Conservation (phyloP, 64 coral and sea anemone species). For the Trachythela sp. region DNA sequence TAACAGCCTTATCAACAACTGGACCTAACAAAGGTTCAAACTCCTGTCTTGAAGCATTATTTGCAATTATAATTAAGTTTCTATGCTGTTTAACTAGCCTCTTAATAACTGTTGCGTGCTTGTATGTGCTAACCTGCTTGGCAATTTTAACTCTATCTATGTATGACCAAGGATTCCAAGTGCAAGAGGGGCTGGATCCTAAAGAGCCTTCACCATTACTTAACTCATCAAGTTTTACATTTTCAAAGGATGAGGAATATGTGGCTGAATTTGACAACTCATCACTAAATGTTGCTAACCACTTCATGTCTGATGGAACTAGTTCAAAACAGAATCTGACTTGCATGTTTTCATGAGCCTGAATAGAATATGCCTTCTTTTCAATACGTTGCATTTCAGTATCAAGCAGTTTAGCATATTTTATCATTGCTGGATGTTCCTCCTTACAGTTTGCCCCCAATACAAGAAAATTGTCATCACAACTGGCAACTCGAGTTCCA, state of each 20-base stretch:
- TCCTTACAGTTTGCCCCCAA: slow-evolving; percentile 66
- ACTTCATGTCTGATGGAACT: slow-evolving; percentile 80
- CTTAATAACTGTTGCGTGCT: slow-evolving; percentile 58
- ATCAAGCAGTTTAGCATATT: slow-evolving; percentile 54
- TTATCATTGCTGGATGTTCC: slow-evolving; percentile 59
- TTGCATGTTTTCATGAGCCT: slow-evolving; percentile 39
- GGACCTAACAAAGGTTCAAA: slow-evolving; percentile 73
- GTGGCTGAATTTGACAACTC: slow-evolving; percentile 68
- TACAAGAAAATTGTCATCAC: background rate
- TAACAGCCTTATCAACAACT: slow-evolving; percentile 57
- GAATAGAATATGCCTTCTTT: slow-evolving; percentile 56
- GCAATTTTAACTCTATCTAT: slow-evolving; percentile 58
- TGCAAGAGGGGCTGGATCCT: slow-evolving; percentile 35
- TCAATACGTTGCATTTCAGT: slow-evolving; percentile 62
- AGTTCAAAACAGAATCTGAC: slow-evolving; percentile 49
- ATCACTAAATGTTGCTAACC: slow-evolving; percentile 56
- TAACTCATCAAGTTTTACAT: slow-evolving; percentile 64
- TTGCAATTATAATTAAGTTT: slow-evolving; percentile 59
- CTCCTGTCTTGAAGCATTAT: slow-evolving; percentile 70
- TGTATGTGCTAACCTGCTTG: slow-evolving; percentile 50
- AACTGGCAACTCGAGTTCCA: slow-evolving; percentile 35
- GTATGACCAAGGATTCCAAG: slow-evolving; percentile 77
- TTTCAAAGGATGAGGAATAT: slow-evolving; percentile 59
- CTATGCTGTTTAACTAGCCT: slow-evolving; percentile 55
- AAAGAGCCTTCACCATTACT: slow-evolving; percentile 50